Evolutionary conservation across 2,888 invertebrate species (phyloP).

Genomic region (Oscheius sp.): DNA sequence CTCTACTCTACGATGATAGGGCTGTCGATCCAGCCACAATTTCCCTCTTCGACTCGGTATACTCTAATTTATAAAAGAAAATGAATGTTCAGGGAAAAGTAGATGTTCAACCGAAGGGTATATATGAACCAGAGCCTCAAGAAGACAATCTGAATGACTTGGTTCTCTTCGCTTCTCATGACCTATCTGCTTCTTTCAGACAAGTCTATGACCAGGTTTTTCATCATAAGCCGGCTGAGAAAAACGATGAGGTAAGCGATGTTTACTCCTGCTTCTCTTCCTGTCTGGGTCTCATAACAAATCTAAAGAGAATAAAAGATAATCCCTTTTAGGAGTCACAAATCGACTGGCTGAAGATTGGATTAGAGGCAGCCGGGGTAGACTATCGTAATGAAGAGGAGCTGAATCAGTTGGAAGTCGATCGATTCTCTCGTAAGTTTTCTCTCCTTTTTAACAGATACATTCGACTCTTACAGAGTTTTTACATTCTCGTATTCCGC

Average conservation of each 20-base stretch:
- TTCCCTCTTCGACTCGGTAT: constrained; percentile 15
- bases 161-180: constrained; percentile 51
- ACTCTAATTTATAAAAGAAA: background rate
- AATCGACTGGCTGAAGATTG: constrained; percentile 56
- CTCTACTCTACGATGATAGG: constrained; percentile 1
- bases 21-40: constrained; percentile 12
- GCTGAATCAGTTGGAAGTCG: constrained; percentile 40
- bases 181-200: constrained; percentile 52
- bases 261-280: background rate
- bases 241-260: background rate
- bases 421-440: constrained; percentile 41
- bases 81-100: background rate
- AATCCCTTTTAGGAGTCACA: constrained; percentile 41
- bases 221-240: constrained; percentile 30
- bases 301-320: background rate
- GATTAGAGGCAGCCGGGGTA: constrained; percentile 52
- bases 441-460: background rate
- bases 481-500: constrained; percentile 20
- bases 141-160: constrained; percentile 42
- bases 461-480: background rate
- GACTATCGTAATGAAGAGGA: constrained; percentile 51
- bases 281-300: background rate
- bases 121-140: background rate
- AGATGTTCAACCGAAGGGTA: background rate
- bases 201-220: constrained; percentile 56